phyloP scores from a whole-genome alignment of 2,797 vertebrate genomes.

The Tapirus indicus region DNA sequence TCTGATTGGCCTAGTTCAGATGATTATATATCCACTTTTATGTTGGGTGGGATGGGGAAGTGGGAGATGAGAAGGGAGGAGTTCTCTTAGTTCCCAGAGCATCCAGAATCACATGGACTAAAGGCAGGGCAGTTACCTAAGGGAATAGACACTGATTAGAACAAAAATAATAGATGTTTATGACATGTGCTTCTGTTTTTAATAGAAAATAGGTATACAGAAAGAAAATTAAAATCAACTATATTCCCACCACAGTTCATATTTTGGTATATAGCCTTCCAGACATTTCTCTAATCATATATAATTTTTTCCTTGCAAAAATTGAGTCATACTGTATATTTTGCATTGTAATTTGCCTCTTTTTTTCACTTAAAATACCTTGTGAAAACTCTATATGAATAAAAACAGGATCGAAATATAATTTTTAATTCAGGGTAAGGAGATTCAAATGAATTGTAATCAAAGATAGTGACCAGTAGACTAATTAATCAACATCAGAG shows the following conservation, averaged over 20 bases:
- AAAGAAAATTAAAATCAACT: not conserved
- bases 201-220: not conserved
- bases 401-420: not conserved
- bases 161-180: not conserved
- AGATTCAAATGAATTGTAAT: not conserved
- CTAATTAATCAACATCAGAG: not conserved
- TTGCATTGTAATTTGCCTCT: not conserved
- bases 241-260: not conserved
- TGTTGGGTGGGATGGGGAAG: not conserved
- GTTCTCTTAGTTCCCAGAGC: not conserved
- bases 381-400: slow-evolving; percentile 25
- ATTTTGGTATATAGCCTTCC: not conserved
- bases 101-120: not conserved
- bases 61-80: not conserved
- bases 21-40: not conserved
- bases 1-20: not conserved
- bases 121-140: not conserved
- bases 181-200: not conserved
- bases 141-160: not conserved
- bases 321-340: not conserved
- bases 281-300: not conserved
- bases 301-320: not conserved
- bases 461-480: not conserved
- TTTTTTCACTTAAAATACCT: slow-evolving; percentile 18
- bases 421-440: not conserved